Evolutionary conservation across 2,113 vertebrate genomes (phyloP), one percentile per base, ranked within the genome.

Genomic region (Patagioenas fasciata): DNA sequence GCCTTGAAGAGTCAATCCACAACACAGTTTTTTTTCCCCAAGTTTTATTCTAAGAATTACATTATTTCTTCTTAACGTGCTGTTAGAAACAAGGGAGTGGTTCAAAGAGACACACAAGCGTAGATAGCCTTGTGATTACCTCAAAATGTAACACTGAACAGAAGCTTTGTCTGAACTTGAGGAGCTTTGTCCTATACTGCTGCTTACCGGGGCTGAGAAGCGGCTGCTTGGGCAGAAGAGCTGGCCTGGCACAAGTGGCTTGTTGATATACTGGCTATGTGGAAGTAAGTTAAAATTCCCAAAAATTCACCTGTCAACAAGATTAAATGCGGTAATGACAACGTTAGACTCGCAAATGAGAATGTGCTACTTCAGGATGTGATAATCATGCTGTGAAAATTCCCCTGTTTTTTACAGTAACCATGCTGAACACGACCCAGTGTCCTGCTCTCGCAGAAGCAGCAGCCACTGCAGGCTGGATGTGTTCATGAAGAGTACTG

Each of bases 351-450:
- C 40, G 70, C 5, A 74, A 73, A 66, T 48, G 32, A 58, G 28
- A 62, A 58, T 58, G 5, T 50, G 14, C 15, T 15, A 10, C 51
- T 48, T 10, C 6, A 47, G 20, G 17, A 47, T 2, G 2, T 2
- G 1, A 6, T 38, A 79, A 20, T 3, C 16, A 2, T 26, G 8
- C 47, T 82, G 74, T 81, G 28, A 61, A 74, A 78, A 34, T 65
- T 57, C 12, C 15, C 6, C 6, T 13, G 6, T 2, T 77, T 53
- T 56, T 15, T 79, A 40, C 2, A 1, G 1, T 38, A 58, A 54
- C n/a, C 19, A 20, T 0, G 0, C 16, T n/a, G 26, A 75, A 64
- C 16, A 31, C 10, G 57, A 47, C 7, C 25, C 1, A 0, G 4
- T 15, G 15, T 64, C 24, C 20, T 23, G 25, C 25, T 50, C 15